phyloP scores from a whole-genome alignment of 2,113 vertebrate genomes.

The Dermatemys mawii region DNA sequence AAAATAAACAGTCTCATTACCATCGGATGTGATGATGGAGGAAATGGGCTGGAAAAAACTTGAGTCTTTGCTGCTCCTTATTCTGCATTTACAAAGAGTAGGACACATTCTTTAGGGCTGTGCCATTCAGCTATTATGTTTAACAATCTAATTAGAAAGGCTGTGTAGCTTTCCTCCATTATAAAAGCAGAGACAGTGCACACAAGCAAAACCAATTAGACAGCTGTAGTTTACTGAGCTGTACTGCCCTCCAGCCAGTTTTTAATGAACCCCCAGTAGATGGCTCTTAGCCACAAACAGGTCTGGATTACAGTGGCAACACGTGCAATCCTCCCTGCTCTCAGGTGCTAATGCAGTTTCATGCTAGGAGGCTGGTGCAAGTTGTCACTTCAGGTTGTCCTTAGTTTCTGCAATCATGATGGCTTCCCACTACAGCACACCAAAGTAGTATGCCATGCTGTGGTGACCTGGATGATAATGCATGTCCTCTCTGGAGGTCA shows the following conservation, averaged over 20 bases:
- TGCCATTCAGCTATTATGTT: slow-evolving; percentile 81
- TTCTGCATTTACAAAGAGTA: slow-evolving; percentile 79
- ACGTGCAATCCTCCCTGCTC: not conserved
- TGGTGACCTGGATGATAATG: not conserved
- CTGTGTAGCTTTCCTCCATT: slow-evolving; percentile 78
- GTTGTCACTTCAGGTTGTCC: not conserved
- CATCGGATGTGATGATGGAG: slow-evolving; percentile 76
- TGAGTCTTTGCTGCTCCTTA: slow-evolving; percentile 77
- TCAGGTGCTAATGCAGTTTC: not conserved
- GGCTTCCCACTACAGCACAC: not conserved
- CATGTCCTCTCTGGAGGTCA: not conserved
- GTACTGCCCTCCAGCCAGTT: slow-evolving; percentile 75
- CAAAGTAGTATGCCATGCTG: not conserved
- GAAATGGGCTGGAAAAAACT: slow-evolving; percentile 82
- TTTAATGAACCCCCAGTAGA: slow-evolving; percentile 80
- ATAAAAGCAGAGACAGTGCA: slow-evolving; percentile 80
- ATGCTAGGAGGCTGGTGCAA: not conserved
- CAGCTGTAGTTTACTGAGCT: slow-evolving; percentile 80
- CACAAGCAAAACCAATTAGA: slow-evolving; percentile 85
- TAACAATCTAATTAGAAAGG: slow-evolving; percentile 88
- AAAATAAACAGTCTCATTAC: slow-evolving; percentile 79
- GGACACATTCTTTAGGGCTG: slow-evolving; percentile 82
- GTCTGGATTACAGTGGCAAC: slow-evolving; percentile 52
- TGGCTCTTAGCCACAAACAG: slow-evolving; percentile 70
- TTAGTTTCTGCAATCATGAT: not conserved